Conservation (phyloP, 1,140 invertebrate species). For the Trichonephila inaurata region DNA sequence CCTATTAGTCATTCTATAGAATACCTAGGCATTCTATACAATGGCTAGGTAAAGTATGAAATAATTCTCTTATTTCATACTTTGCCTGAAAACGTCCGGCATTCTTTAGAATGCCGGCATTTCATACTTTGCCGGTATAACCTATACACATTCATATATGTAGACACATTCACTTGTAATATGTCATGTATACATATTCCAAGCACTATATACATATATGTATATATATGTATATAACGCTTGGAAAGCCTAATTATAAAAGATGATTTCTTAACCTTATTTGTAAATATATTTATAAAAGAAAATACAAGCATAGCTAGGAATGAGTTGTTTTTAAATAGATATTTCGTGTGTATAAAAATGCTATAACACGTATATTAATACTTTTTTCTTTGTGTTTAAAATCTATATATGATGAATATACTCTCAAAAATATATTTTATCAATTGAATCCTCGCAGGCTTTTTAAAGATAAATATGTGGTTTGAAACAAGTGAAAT, state of each 20-base stretch:
- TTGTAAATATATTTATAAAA: neutral
- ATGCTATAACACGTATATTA: neutral
- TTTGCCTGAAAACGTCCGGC: too few species aligned
- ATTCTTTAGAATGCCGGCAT: too few species aligned
- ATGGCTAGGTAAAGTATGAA: too few species aligned
- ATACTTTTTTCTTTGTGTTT: neutral
- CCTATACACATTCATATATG: too few species aligned
- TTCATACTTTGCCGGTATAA: too few species aligned
- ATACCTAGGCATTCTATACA: too few species aligned
- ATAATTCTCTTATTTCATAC: too few species aligned
- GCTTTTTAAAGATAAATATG: neutral
- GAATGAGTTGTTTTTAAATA: neutral
- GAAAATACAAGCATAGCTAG: neutral
- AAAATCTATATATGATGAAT: neutral
- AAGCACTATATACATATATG: too few species aligned
- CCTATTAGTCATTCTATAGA: too few species aligned
- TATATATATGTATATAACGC: too few species aligned
- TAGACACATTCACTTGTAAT: too few species aligned
- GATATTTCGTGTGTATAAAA: neutral
- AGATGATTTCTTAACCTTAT: neutral
- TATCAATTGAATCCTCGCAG: neutral
- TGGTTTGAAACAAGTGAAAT: neutral
- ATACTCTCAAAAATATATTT: slow-evolving; percentile 5
- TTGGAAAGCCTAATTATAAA: neutral
- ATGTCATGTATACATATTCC: neutral